Percentiles rank a stretch among this genome's conserved stretches.
These are phyloP conservation scores for Listrodromus nycthemerus DNA, from an alignment of 2,888 invertebrate genomes.

Conservation along the genomic window DNA sequence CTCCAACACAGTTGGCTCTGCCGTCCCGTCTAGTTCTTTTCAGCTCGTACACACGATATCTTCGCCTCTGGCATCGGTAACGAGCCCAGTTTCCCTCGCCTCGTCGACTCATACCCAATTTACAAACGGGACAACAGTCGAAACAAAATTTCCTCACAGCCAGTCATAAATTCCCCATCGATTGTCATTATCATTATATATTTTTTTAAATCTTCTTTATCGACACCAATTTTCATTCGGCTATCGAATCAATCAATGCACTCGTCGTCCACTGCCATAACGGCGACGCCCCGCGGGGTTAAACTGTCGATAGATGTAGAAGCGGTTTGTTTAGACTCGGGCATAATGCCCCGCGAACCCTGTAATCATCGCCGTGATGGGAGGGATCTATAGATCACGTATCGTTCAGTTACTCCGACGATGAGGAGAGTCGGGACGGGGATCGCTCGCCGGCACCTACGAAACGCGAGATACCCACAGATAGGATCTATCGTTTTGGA, in stretches of 20 bases:
- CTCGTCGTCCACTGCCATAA: slow-evolving; percentile 27
- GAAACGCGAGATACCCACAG: slow-evolving; percentile 21
- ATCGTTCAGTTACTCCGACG: slow-evolving; percentile 52
- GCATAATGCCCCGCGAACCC: slow-evolving; percentile 80
- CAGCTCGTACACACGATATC: not conserved
- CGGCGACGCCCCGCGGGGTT: slow-evolving; percentile 74
- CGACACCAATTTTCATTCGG: not conserved
- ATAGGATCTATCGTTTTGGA: not conserved
- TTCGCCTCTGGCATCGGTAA: not conserved
- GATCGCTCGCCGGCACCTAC: slow-evolving; percentile 34
- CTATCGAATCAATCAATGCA: not conserved
- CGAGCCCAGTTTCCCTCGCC: slow-evolving; percentile 2
- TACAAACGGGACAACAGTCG: not conserved
- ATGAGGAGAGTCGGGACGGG: slow-evolving; percentile 61
- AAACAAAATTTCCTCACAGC: not conserved
- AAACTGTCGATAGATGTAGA: slow-evolving; percentile 81
- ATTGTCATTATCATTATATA: not conserved
- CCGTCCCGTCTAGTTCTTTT: slow-evolving; percentile 15
- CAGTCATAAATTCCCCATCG: not conserved
- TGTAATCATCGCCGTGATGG: slow-evolving; percentile 81
- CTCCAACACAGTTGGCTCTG: slow-evolving; percentile 16
- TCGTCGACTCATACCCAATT: not conserved
- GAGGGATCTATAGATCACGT: slow-evolving; percentile 79
- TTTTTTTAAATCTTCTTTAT: not conserved
- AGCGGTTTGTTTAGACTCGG: slow-evolving; percentile 83